A percentile compares a stretch with the other conserved stretches of the same genome.
phyloP scores from a whole-genome alignment of 1,140 invertebrate species.

The Lepidostoma basale region DNA sequence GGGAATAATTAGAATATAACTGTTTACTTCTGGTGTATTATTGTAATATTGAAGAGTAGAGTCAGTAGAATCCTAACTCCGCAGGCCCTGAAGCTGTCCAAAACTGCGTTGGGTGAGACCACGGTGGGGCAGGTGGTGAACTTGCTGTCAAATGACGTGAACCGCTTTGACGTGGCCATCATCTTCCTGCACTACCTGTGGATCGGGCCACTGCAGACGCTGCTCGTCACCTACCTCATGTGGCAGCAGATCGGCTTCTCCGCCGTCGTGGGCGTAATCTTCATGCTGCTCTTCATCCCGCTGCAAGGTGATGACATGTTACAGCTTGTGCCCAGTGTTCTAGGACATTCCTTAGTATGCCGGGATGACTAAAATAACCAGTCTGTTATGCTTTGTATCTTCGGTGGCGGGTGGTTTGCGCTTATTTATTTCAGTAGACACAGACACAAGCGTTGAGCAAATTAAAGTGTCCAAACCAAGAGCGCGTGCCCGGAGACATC shows the following conservation, averaged over 20 bases:
- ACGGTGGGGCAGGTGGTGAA: conserved; percentile 90
- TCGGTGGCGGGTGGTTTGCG: too few species aligned
- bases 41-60: background rate
- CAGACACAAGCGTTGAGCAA: too few species aligned
- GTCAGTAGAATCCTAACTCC: background rate
- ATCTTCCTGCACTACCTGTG: conserved; percentile 78
- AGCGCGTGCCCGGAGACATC: too few species aligned
- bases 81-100: conserved; percentile 71
- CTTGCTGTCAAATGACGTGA: conserved; percentile 88
- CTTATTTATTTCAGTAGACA: too few species aligned
- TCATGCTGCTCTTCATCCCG: conserved; percentile 82
- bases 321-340: too few species aligned
- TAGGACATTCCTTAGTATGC: too few species aligned
- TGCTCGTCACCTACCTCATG: conserved; percentile 77
- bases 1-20: too few species aligned
- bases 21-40: conserved; percentile 15
- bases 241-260: conserved; percentile 73
- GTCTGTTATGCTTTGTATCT: too few species aligned
- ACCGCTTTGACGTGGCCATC: conserved; percentile 71
- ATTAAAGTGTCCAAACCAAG: too few species aligned
- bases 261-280: conserved; percentile 76
- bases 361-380: too few species aligned
- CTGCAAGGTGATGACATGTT: conserved; percentile 69
- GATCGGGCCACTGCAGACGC: conserved; percentile 81
- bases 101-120: conserved; percentile 74